Evolutionary conservation across 2,888 invertebrate species (phyloP).

Genomic region (Clitarchus hookeri): DNA sequence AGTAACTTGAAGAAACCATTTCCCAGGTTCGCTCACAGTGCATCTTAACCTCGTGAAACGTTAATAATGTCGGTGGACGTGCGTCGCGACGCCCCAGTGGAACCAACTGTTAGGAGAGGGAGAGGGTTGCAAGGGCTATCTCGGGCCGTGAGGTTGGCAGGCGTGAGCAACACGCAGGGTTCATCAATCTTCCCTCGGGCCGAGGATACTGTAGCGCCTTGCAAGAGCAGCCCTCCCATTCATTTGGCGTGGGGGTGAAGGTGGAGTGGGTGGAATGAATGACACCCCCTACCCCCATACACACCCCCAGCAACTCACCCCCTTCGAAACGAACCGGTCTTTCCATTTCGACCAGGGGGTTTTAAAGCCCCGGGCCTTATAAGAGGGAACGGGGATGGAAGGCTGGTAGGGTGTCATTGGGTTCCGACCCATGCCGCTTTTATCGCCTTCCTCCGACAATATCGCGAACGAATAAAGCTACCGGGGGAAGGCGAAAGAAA

Average conservation of each 20-base stretch:
- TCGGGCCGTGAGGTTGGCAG: constrained; percentile 7
- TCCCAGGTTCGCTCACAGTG: not conserved
- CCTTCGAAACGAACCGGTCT: not conserved
- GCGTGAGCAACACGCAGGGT: not conserved
- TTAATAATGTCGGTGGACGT: not conserved
- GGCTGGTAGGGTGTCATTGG: not conserved
- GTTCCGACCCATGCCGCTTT: constrained; percentile 6
- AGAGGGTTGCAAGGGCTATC: not conserved
- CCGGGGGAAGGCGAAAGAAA: not conserved
- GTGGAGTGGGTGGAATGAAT: not conserved
- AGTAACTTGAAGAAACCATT: too few relatives aligned
- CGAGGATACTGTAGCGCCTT: not conserved
- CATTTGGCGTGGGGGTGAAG: not conserved
- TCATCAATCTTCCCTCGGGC: constrained; percentile 2
- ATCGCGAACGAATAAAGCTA: constrained; percentile 5
- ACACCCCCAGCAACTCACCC: not conserved
- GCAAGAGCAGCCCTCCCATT: not conserved
- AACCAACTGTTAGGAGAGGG: not conserved
- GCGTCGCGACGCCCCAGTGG: not conserved
- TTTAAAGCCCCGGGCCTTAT: not conserved
- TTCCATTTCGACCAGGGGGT: not conserved
- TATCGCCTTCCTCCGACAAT: constrained; percentile 4
- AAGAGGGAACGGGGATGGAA: not conserved
- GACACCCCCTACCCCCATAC: not conserved
- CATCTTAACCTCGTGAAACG: constrained; percentile 5